Conservation (phyloP, 2,113 vertebrate species). For the Dasyurus viverrinus region DNA sequence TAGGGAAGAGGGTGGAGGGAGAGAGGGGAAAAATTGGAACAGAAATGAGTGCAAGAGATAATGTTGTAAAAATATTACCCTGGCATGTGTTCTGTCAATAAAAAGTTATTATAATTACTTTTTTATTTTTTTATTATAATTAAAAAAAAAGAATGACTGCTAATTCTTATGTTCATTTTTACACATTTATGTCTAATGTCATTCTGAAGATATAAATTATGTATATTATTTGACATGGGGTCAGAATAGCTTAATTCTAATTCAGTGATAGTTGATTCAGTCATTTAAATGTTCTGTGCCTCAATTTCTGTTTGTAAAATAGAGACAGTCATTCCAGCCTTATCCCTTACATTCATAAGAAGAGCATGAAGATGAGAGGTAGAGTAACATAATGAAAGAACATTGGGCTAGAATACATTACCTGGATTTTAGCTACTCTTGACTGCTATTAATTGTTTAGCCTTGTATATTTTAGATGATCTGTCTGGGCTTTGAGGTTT, state of each 20-base stretch:
- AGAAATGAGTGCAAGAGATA: no score
- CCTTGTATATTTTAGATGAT: background rate
- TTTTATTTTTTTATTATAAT: no score
- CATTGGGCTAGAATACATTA: background rate
- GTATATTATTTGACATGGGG: background rate
- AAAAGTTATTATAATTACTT: no score
- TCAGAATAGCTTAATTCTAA: background rate
- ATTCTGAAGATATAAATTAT: background rate
- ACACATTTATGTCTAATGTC: background rate
- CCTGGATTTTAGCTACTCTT: background rate
- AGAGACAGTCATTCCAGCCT: background rate
- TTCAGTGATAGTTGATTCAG: background rate
- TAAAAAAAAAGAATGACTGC: background rate
- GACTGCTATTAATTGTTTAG: background rate
- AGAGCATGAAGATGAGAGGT: background rate
- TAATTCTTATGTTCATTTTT: background rate
- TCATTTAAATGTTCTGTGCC: background rate
- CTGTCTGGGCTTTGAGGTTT: background rate
- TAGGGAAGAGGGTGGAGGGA: no score
- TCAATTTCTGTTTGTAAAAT: background rate
- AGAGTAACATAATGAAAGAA: background rate
- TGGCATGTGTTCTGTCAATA: no score
- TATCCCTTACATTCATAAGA: background rate
- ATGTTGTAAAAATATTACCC: no score
- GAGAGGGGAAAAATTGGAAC: no score